These are phyloP conservation scores for Ormyrus thymus DNA, from an alignment of 2,888 invertebrate species.

Conservation along the genomic window DNA sequence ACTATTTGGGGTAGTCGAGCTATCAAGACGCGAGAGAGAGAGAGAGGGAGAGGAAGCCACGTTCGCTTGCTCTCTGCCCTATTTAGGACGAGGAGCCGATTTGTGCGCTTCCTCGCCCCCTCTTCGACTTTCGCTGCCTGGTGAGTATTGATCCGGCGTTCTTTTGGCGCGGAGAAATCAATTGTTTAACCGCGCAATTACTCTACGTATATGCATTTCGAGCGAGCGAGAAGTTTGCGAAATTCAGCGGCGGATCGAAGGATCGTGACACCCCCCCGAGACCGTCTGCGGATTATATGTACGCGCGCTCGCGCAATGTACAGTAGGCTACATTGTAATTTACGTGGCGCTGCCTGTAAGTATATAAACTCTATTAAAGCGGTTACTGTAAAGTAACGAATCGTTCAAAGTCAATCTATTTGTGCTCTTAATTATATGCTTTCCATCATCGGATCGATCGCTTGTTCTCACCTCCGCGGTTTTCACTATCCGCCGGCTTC, in stretches of 20 bases:
- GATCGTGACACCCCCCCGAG: conserved; percentile 31
- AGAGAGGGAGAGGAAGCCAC: conserved; percentile 1
- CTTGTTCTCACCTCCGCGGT: conserved; percentile 90
- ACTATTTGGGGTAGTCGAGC: conserved; percentile 41
- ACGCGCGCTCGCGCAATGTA: conserved; percentile 14
- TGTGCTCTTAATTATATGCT: conserved; percentile 26
- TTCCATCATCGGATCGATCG: conserved; percentile 56
- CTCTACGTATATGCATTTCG: background rate
- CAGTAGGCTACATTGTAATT: background rate
- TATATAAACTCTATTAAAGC: conserved; percentile 28
- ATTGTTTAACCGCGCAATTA: background rate
- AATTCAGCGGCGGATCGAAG: conserved; percentile 18
- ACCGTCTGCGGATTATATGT: conserved; percentile 1
- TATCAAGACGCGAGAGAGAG: background rate
- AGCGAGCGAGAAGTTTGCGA: background rate
- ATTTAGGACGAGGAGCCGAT: conserved; percentile 35
- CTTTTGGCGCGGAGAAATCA: background rate
- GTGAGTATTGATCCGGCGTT: conserved; percentile 25
- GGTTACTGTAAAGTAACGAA: conserved; percentile 9
- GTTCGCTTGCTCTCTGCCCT: conserved; percentile 13
- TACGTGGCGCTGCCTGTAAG: conserved; percentile 6
- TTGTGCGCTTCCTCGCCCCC: conserved; percentile 2
- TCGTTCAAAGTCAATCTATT: conserved; percentile 12
- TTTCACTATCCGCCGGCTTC: conserved; percentile 99
- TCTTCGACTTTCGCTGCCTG: background rate